Conservation (phyloP, 2,888 invertebrate species). For the Drosophila peninsularis region DNA sequence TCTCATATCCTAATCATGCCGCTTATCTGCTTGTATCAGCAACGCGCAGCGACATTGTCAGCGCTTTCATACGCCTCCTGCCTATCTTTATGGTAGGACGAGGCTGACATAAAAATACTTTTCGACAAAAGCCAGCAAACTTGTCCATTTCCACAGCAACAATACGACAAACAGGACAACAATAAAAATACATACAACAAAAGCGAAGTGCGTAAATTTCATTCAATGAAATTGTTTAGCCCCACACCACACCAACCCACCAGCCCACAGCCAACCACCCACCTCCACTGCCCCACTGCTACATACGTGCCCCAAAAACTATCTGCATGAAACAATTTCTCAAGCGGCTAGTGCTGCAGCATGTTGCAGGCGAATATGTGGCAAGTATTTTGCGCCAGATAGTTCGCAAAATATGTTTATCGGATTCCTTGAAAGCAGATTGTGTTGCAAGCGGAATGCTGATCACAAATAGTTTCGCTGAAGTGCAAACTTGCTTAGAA, state of each 20-base stretch:
- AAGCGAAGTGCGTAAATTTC: slow-evolving; percentile 19
- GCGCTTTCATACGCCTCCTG: slow-evolving; percentile 56
- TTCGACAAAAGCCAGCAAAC: slow-evolving; percentile 20
- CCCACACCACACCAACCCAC: neutral
- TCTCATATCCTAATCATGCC: slow-evolving; percentile 35
- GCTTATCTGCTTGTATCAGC: slow-evolving; percentile 25
- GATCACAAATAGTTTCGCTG: neutral
- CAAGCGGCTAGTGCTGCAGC: slow-evolving; percentile 4
- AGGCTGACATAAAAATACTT: slow-evolving; percentile 10
- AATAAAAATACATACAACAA: slow-evolving; percentile 12
- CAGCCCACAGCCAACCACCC: neutral
- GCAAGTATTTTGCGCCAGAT: slow-evolving; percentile 13
- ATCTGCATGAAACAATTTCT: slow-evolving; percentile 24
- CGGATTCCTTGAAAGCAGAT: slow-evolving; percentile 6
- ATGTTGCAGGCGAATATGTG: slow-evolving; percentile 8
- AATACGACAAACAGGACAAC: slow-evolving; percentile 1
- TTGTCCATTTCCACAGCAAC: slow-evolving; percentile 31
- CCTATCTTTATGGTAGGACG: neutral
- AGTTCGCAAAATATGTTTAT: slow-evolving; percentile 13
- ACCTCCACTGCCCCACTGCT: neutral
- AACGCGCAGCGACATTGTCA: slow-evolving; percentile 50
- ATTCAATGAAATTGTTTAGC: slow-evolving; percentile 22
- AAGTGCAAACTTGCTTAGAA: neutral
- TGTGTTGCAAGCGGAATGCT: slow-evolving; percentile 1
- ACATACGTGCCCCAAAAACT: slow-evolving; percentile 19